These are phyloP conservation scores for Tenebrio molitor DNA, from an alignment of 1,140 invertebrate species.

Conservation along the genomic window DNA sequence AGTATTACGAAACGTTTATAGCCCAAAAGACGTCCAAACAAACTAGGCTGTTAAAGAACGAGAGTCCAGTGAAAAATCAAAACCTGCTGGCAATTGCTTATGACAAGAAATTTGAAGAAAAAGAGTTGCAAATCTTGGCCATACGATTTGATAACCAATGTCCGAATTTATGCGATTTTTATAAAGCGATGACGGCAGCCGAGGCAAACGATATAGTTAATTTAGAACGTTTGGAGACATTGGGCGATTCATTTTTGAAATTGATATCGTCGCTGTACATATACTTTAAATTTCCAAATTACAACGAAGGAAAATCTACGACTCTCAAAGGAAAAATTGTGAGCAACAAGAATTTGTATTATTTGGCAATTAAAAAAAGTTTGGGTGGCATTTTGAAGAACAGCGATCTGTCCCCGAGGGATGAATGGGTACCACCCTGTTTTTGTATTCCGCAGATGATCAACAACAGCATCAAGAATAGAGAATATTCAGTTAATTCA, in stretches of 20 bases:
- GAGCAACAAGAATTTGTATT: conserved; percentile 86
- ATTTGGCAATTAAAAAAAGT: conserved; percentile 71
- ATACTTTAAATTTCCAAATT: conserved; percentile 76
- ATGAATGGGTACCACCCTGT: conserved; percentile 79
- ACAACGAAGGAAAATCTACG: conserved; percentile 84
- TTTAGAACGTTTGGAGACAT: conserved; percentile 86
- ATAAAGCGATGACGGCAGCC: conserved; percentile 80
- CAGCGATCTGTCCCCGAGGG: conserved; percentile 75
- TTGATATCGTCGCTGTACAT: conserved; percentile 81
- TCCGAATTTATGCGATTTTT: conserved; percentile 56
- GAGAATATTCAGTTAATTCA: conserved; percentile 52
- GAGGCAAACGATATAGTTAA: conserved; percentile 83
- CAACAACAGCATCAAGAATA: conserved; percentile 39
- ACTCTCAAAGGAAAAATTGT: conserved; percentile 81
- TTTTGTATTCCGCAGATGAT: conserved; percentile 68
- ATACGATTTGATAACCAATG: conserved; percentile 9
- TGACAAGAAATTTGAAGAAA: conserved; percentile 54
- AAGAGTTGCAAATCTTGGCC: conserved; percentile 55
- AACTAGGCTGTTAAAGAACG: conserved; percentile 47
- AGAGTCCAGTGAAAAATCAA: conserved; percentile 31
- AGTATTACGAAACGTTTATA: conserved; percentile 77
- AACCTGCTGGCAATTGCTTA: conserved; percentile 58
- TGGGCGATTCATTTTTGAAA: conserved; percentile 93
- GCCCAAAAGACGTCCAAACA: conserved; percentile 27
- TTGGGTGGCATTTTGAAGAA: conserved; percentile 74